These are phyloP conservation scores for Podiceps cristatus DNA, from an alignment of 2,113 vertebrate species.

Conservation along the genomic window DNA sequence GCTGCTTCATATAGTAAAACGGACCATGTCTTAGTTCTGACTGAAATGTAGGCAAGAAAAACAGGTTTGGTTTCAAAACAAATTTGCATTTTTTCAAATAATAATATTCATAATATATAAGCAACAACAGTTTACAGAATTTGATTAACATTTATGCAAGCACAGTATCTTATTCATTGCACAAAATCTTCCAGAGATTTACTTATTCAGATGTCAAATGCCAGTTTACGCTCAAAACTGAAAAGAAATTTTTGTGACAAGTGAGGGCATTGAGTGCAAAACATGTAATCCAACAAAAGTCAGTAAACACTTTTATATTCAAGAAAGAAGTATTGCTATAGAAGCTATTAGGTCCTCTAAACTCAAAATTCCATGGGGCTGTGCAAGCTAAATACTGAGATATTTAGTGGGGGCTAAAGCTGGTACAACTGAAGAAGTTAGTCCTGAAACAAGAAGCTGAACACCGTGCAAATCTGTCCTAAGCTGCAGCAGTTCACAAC, in stretches of 20 bases:
- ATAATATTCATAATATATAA: constrained; percentile 67
- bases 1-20: constrained; percentile 99
- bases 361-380: neutral
- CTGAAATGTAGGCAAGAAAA: constrained; percentile 99
- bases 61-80: constrained; percentile 97
- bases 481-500: neutral
- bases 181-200: constrained; percentile 12
- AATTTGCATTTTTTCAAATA: constrained; percentile 79
- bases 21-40: constrained; percentile 99
- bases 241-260: neutral
- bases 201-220: neutral
- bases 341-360: neutral
- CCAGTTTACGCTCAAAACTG: constrained; percentile 6
- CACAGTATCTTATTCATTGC: constrained; percentile 32
- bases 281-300: constrained; percentile 7
- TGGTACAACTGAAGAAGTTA: neutral
- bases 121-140: constrained; percentile 57
- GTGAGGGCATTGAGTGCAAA: neutral
- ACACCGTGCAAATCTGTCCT: constrained; percentile 8
- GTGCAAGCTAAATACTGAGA: neutral
- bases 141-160: constrained; percentile 28
- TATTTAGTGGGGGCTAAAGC: constrained; percentile 10
- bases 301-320: neutral
- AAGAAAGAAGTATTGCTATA: neutral
- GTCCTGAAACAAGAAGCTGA: neutral